Evolutionary conservation across 2,113 vertebrate species (phyloP).

Genomic region (Globicephala melas): DNA sequence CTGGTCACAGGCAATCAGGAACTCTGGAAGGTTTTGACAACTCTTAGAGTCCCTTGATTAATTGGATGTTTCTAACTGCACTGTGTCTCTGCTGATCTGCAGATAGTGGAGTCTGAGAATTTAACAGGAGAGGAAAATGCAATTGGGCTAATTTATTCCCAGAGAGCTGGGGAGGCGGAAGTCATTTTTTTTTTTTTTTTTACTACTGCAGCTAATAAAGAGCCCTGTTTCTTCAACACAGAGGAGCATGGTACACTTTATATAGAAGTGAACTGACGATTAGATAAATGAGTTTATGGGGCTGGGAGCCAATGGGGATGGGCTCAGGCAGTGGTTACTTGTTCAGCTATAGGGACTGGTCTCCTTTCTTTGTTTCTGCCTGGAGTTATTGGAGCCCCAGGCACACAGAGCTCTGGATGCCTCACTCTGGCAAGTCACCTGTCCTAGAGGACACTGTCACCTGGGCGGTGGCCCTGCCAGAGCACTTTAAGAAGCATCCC

Average conservation of each 20-base stretch:
- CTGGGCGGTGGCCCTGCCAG: not conserved
- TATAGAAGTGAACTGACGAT: not conserved
- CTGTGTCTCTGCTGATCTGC: not conserved
- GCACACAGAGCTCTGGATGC: not conserved
- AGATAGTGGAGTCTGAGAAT: not conserved
- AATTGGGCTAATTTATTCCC: constrained; percentile 32
- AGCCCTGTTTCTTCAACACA: not conserved
- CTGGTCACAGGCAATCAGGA: constrained; percentile 57
- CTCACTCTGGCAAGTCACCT: not conserved
- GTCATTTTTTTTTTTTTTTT: not conserved
- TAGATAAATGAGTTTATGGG: not conserved
- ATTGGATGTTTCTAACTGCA: constrained; percentile 54
- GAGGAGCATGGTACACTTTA: not conserved
- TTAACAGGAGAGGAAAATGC: not conserved
- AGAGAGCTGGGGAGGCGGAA: not conserved
- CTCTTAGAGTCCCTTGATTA: constrained; percentile 62
- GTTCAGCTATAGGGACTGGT: fast-evolving
- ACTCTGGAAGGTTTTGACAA: constrained; percentile 3
- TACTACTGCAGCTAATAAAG: constrained; percentile 2
- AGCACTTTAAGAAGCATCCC: not conserved
- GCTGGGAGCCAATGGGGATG: not conserved
- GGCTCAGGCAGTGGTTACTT: not conserved
- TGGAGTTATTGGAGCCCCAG: fast-evolving
- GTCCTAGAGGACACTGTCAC: fast-evolving
- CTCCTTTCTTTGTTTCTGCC: not conserved